These are phyloP conservation scores for Spatulosminthurus flaviceps DNA, from an alignment of 2,888 invertebrate species.

Conservation along the genomic window DNA sequence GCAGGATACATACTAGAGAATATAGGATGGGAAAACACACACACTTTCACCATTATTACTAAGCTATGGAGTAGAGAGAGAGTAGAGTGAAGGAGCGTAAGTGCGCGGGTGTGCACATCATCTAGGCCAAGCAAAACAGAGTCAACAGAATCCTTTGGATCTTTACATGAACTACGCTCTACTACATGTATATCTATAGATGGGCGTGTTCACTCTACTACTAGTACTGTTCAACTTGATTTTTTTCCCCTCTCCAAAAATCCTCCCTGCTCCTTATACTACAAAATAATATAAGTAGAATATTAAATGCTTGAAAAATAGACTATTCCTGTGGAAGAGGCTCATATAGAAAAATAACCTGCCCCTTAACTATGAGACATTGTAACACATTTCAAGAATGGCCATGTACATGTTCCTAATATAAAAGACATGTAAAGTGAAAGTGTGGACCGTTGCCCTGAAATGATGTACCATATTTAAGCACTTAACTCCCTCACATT, in stretches of 20 bases:
- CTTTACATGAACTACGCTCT: background rate
- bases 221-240: background rate
- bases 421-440: no score
- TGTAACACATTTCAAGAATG: no score
- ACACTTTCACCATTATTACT: conserved; percentile 1
- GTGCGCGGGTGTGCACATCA: conserved; percentile 23
- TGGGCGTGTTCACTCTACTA: conserved; percentile 40
- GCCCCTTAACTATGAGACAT: no score
- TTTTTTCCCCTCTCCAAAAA: background rate
- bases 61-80: background rate
- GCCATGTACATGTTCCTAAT: no score
- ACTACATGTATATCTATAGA: no score
- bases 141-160: background rate
- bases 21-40: background rate
- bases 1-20: background rate
- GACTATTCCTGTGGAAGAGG: background rate
- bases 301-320: background rate
- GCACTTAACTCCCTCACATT: no score
- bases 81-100: background rate
- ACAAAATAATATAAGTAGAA: background rate
- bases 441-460: no score
- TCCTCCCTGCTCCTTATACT: background rate
- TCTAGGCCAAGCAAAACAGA: conserved; percentile 16
- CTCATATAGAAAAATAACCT: background rate
- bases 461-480: no score